Conservation (phyloP, 1,140 invertebrate species). For the Telenomus remus region DNA sequence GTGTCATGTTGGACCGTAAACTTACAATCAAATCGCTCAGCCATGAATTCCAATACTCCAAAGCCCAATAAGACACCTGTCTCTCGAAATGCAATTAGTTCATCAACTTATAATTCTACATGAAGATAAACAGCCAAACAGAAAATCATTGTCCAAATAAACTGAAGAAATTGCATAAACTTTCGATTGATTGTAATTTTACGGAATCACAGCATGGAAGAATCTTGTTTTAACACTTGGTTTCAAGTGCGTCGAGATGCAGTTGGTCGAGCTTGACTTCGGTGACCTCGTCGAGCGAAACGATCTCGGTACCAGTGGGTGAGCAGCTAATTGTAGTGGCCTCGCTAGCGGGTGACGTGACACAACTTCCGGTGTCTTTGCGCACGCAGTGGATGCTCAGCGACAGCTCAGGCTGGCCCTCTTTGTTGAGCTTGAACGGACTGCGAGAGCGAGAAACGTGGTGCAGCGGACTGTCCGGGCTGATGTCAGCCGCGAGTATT, state of each 20-base stretch:
- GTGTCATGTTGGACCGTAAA: constrained; percentile 2
- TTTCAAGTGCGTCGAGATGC: constrained; percentile 61
- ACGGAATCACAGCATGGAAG: constrained; percentile 13
- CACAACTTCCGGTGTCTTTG: constrained; percentile 67
- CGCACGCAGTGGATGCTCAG: constrained; percentile 63
- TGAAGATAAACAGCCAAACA: no score
- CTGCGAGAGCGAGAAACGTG: constrained; percentile 62
- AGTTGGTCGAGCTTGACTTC: constrained; percentile 56
- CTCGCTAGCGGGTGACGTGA: constrained; percentile 69
- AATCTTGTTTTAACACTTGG: constrained; percentile 63
- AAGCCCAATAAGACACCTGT: no score
- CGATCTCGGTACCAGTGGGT: constrained; percentile 65
- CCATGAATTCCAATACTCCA: no score
- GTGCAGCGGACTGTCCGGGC: constrained; percentile 66
- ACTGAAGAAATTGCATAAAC: no score
- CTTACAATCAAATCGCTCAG: constrained; percentile 17
- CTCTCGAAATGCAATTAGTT: no score
- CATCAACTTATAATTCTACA: no score
- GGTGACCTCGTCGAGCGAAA: constrained; percentile 64
- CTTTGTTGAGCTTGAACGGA: constrained; percentile 49
- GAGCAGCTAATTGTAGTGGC: constrained; percentile 68
- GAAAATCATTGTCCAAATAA: no score
- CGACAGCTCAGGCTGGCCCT: constrained; percentile 61
- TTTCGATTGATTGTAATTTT: no score
- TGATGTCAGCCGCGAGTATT: constrained; percentile 66